Base-by-base conservation (phyloP, 2,113 vertebrate genomes). In the Eidolon helvum region DNA sequence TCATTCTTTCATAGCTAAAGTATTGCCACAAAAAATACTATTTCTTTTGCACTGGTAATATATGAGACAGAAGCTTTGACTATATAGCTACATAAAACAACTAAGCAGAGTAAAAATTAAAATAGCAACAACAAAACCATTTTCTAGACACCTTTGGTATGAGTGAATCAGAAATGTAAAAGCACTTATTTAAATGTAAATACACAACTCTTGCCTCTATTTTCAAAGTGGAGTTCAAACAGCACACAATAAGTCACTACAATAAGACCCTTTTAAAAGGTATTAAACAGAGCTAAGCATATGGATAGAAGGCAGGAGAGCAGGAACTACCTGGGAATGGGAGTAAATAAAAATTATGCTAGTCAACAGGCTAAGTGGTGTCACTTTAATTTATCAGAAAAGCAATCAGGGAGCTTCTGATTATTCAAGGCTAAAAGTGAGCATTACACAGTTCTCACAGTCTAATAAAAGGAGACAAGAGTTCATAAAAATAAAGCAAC, bases 81-180 rank as follows among this genome's bases (percentile, higher is more conserved):
- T 79, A 85, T 15, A 89, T 22, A 12, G 48, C n/a, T 61, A 72
- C 4, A 96, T 59, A 24, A 93, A 91, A 40, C 14, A 53, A 43
- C 0, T 22, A 91, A 90, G 28, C 1, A 35, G 57, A 65, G 43
- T 21, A 66, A 26, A 35, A 26, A 40, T 1, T 1, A 85, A 63
- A 94, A 69, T 11, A 28, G 48, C 21, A 89, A 30, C 8, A 80
- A 35, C 8, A 80, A 59, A 88, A 53, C 11, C 3, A 80, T 78
- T 92, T 95, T 69, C 48, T 63, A 90, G 57, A 66, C 2, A 93
- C 1, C 84, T 91, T 97, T 97, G 93, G 88, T 91, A 83, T 91
- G 48, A 90, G 3, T 61, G 12, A 86, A 68, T 86, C 10, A 93
- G 21, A 69, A 72, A 75, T 90, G 65, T 75, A 33, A 69, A 92